These are phyloP conservation scores for Cervus canadensis DNA, from an alignment of 2,113 vertebrate species.

Conservation along the genomic window DNA sequence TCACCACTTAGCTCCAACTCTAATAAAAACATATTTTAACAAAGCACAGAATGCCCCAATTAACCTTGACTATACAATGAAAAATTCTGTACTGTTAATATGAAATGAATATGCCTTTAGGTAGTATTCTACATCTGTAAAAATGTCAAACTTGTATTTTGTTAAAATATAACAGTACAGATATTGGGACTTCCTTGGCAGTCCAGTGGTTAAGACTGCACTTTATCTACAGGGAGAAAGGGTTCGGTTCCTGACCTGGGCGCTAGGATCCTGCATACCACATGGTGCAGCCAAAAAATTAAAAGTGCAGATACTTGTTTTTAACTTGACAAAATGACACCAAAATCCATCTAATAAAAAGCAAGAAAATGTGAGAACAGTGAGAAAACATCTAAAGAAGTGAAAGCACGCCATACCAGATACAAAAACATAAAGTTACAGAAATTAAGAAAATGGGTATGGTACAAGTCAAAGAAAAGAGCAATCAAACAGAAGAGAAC, in stretches of 20 bases:
- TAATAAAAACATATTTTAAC: background rate
- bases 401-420: background rate
- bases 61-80: background rate
- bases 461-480: background rate
- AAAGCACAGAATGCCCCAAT: background rate
- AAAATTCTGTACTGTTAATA: background rate
- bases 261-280: background rate
- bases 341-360: background rate
- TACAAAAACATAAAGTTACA: background rate
- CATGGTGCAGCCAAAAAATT: background rate
- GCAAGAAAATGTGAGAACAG: background rate
- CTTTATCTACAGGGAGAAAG: background rate
- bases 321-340: background rate
- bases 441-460: background rate
- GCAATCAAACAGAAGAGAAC: background rate
- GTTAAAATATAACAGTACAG: background rate
- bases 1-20: background rate
- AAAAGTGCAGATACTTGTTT: background rate
- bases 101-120: background rate
- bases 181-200: background rate
- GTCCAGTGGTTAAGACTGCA: background rate
- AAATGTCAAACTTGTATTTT: constrained; percentile 20
- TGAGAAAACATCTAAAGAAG: background rate
- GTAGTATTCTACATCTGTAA: background rate
- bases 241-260: background rate